Evolutionary conservation across 92 coral and sea anemone species (phyloP).

Genomic region (Umimayanthus kanabou): DNA sequence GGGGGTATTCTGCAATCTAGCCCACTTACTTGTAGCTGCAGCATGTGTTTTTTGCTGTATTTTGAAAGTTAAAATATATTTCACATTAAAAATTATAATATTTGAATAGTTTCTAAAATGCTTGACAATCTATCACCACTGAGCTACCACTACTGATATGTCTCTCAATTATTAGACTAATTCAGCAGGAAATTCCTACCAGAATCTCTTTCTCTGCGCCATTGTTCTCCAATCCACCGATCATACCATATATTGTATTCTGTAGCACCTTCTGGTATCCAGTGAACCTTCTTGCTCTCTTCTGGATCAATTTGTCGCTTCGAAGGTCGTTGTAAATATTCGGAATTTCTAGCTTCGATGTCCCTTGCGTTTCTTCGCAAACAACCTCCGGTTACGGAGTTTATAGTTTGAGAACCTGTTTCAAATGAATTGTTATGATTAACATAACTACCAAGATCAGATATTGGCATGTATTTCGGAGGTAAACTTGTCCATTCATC

Average conservation of each 20-base stretch:
- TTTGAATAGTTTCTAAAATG: too few relatives aligned
- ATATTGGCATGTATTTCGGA: constrained; percentile 65
- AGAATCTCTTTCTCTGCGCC: constrained; percentile 76
- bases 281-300: constrained; percentile 77
- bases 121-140: too few relatives aligned
- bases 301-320: constrained; percentile 87
- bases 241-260: constrained; percentile 99
- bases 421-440: background rate
- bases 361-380: constrained; percentile 52
- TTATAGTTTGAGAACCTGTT: constrained; percentile 4
- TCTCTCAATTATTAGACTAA: background rate
- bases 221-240: constrained; percentile 97
- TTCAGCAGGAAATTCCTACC: constrained; percentile 20
- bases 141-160: too few relatives aligned
- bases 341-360: constrained; percentile 56
- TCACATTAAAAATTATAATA: too few relatives aligned
- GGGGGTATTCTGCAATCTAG: too few relatives aligned
- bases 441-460: background rate
- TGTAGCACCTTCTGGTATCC: constrained; percentile 97
- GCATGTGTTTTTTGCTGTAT: too few relatives aligned
- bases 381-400: constrained; percentile 1
- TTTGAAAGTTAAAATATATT: too few relatives aligned
- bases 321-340: constrained; percentile 71
- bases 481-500: constrained; percentile 82
- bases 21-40: too few relatives aligned